Base-by-base conservation (phyloP, 2,113 vertebrate genomes). In the Entomyzon cyanotis region DNA sequence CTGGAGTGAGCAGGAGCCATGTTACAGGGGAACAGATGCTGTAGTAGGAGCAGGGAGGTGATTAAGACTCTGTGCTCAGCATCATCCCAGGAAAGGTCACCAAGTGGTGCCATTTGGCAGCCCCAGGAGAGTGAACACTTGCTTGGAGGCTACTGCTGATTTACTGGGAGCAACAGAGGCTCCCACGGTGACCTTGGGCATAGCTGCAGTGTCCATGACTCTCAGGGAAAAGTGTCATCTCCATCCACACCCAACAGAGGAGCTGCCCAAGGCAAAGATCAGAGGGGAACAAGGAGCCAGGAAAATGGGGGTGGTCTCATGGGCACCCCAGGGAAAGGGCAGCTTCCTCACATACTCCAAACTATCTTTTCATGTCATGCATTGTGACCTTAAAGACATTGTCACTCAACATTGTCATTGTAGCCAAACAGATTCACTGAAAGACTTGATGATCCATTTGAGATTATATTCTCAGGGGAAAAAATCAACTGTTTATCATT, bases 181-280 rank as follows among this genome's bases (percentile, higher is more conserved):
- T 65, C 16, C 20, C 21, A 11, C 0, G 0, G 8, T 46, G 37
- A 24, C 39, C 30, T 12, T 1, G 0, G 14, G 27, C 64, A 82
- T 44, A 52, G 35, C 24, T 82, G 52, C 60, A 28, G 20, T 3
- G 13, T 8, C 47, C 2, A 3, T 27, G 47, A 19, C 30, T 67
- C 39, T 73, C 20, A n/a, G 28, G 35, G n/a, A 11, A 28, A 81
- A 59, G 30, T 4, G 23, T 4, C 22, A 7, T 27, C 47, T 63
- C 10, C n/a, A 52, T 44, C 16, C 74, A 28, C 3, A 6, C 5
- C 24, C 27, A n/a, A 8, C 11, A 28, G 33, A 31, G 14, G n/a
- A 22, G 69, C 12, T 60, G 52, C 8, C 8, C 28, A 50, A 22
- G 20, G 17, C 35, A 74, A 64, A 83, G 28, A 18, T 37, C 58